These are phyloP conservation scores for Psilopogon haemacephalus DNA, from an alignment of 2,113 vertebrate species.

Conservation along the genomic window DNA sequence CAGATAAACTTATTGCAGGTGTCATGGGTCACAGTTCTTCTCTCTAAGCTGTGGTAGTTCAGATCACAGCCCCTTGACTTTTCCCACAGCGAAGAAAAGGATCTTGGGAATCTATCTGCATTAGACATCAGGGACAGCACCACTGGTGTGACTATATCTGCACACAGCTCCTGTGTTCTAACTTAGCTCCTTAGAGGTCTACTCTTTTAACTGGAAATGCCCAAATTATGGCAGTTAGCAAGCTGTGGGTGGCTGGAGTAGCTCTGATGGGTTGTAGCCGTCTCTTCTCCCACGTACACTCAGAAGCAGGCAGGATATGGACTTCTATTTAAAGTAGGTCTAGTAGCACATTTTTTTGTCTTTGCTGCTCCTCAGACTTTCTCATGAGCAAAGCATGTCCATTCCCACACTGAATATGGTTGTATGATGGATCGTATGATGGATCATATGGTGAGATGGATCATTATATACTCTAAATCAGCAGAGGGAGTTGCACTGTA, in stretches of 20 bases:
- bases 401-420: not conserved
- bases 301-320: not conserved
- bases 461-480: too few species aligned
- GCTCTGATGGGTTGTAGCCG: not conserved
- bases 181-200: not conserved
- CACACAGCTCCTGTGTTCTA: rapidly evolving
- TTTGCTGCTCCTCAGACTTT: not conserved
- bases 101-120: not conserved
- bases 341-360: not conserved
- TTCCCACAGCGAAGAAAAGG: not conserved
- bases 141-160: rapidly evolving
- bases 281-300: not conserved
- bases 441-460: too few species aligned
- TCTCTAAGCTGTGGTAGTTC: not conserved
- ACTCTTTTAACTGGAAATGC: not conserved
- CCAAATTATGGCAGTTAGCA: not conserved
- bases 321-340: not conserved
- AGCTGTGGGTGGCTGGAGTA: not conserved
- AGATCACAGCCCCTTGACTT: not conserved
- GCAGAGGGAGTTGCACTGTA: not conserved
- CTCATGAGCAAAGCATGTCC: not conserved
- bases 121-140: not conserved
- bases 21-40: not conserved
- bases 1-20: not conserved
- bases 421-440: not conserved